These are phyloP conservation scores for Julus scanicus DNA, from an alignment of 2,888 invertebrate species.

Conservation along the genomic window DNA sequence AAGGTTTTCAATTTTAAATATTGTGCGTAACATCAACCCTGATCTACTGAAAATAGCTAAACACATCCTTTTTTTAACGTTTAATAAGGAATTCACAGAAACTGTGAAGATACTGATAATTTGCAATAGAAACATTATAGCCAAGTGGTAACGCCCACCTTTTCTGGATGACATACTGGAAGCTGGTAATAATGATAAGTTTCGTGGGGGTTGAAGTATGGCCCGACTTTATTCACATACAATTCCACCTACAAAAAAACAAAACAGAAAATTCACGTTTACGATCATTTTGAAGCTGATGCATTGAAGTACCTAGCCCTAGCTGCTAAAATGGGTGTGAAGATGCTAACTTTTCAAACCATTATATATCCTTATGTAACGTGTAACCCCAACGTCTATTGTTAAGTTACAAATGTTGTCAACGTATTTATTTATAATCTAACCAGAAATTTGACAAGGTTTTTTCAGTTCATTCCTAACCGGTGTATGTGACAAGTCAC, in stretches of 20 bases:
- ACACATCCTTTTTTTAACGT: too few species aligned
- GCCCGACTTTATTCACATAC: slow-evolving; percentile 71
- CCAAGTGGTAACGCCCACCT: slow-evolving; percentile 63
- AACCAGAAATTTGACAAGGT: background rate
- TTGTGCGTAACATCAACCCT: too few species aligned
- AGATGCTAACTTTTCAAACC: background rate
- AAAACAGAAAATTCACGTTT: background rate
- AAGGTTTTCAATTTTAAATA: too few species aligned
- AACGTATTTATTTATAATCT: background rate
- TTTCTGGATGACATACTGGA: slow-evolving; percentile 69
- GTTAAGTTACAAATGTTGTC: background rate
- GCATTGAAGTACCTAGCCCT: background rate
- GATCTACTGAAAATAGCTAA: too few species aligned
- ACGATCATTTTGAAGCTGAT: background rate
- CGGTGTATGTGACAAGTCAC: background rate
- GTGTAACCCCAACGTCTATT: too few species aligned
- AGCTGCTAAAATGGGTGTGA: background rate
- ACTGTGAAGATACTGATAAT: too few species aligned
- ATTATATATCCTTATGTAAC: background rate
- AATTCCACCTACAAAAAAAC: slow-evolving; percentile 64
- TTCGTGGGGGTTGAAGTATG: slow-evolving; percentile 70
- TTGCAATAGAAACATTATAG: background rate
- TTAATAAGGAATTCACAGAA: too few species aligned
- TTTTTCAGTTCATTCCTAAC: background rate
- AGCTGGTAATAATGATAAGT: slow-evolving; percentile 70